Evolutionary conservation across 2,797 vertebrate species (phyloP).

Genomic region (Acestrorhynchus altus): DNA sequence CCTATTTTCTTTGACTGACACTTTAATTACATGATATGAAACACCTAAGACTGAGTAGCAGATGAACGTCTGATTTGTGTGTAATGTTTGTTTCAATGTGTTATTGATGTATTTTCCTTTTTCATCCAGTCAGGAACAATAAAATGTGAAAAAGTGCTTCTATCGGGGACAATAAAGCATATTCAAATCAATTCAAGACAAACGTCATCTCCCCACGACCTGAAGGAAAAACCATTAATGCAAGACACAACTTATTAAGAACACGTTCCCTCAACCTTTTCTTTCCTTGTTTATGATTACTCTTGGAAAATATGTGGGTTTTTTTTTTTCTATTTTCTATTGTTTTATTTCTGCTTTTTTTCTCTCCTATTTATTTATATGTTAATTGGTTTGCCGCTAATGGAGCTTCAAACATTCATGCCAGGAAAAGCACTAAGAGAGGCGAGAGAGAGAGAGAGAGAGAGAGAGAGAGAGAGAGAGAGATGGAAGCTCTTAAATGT

Average conservation of each 20-base stretch:
- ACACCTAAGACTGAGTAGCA: too few relatives aligned
- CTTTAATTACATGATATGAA: too few relatives aligned
- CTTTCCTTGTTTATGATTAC: neutral
- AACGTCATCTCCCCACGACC: neutral
- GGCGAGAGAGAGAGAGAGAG: neutral
- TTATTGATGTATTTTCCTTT: neutral
- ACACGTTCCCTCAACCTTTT: neutral
- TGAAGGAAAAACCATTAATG: neutral
- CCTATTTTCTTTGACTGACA: too few relatives aligned
- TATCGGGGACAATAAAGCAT: neutral
- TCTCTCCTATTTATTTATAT: neutral
- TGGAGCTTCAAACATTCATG: neutral
- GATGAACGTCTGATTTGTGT: neutral
- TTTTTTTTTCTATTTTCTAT: neutral
- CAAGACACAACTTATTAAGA: slow-evolving; percentile 2
- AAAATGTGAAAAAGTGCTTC: neutral
- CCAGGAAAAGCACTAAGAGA: neutral
- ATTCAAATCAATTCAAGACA: neutral
- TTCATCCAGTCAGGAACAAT: too few relatives aligned
- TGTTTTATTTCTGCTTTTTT: neutral
- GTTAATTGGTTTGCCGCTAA: neutral
- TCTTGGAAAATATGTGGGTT: neutral
- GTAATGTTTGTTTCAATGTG: neutral
- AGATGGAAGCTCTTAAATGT: neutral
- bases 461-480: slow-evolving; percentile 7